phyloP scores from a whole-genome alignment of 2,113 vertebrate species.

The Megaleporinus macrocephalus region DNA sequence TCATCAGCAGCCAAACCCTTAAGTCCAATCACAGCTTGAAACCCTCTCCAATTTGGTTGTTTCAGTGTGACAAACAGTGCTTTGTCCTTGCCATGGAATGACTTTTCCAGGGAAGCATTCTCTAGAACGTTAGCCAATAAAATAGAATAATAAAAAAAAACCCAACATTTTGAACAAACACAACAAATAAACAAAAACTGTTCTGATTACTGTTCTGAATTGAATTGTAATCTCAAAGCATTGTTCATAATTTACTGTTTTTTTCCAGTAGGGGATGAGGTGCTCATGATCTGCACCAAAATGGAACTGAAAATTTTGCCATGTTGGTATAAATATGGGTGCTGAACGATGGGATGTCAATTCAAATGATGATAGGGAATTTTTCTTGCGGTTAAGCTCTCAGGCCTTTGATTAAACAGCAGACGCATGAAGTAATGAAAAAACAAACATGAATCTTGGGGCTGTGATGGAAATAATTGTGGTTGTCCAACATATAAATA shows the following conservation, averaged over 20 bases:
- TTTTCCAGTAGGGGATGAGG: neutral
- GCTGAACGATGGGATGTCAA: neutral
- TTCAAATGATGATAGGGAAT: constrained; percentile 19
- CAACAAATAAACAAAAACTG: neutral
- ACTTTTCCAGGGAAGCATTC: neutral
- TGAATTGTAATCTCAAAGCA: neutral
- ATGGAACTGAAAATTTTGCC: neutral
- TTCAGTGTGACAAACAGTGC: constrained; percentile 22
- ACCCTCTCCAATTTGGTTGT: constrained; percentile 27
- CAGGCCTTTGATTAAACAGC: constrained; percentile 39
- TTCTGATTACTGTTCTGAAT: neutral
- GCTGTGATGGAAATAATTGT: constrained; percentile 41
- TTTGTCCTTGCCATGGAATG: neutral
- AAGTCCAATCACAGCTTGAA: constrained; percentile 43
- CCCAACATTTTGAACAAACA: neutral
- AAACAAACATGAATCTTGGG: constrained; percentile 23
- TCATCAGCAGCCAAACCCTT: constrained; percentile 45
- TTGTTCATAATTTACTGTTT: neutral
- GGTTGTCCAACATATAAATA: constrained; percentile 31
- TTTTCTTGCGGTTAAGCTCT: constrained; percentile 11
- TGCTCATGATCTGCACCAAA: neutral
- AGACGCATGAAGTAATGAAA: constrained; percentile 35
- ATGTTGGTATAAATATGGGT: neutral
- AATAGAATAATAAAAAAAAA: constrained; percentile 1
- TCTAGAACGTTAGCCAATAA: neutral